These are phyloP conservation scores for Calameuta filiformis DNA, from an alignment of 2,888 invertebrate genomes.

Conservation along the genomic window DNA sequence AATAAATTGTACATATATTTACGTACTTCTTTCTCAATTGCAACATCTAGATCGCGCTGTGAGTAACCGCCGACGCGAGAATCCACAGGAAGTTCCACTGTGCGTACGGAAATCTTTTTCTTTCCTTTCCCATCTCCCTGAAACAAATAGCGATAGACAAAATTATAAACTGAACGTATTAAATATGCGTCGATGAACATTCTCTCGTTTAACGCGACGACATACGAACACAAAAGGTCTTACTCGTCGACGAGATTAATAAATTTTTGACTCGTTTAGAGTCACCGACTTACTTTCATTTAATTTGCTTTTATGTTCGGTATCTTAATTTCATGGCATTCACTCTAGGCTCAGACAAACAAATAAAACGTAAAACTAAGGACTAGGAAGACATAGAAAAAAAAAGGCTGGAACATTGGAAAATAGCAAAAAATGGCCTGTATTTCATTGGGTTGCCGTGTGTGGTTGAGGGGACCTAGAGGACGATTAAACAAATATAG, in stretches of 20 bases:
- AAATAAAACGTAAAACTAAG: background rate
- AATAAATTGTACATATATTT: background rate
- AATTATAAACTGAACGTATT: background rate
- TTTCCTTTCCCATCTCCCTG: slow-evolving; percentile 70
- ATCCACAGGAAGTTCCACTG: slow-evolving; percentile 87
- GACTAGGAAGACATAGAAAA: background rate
- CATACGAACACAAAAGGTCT: background rate
- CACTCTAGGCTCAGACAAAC: background rate
- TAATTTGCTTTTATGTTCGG: background rate
- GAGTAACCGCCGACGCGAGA: slow-evolving; percentile 79
- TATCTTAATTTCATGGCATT: background rate
- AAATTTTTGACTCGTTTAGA: too few relatives aligned
- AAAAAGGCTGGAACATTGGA: background rate
- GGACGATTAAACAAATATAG: too few relatives aligned
- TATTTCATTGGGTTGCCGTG: too few relatives aligned
- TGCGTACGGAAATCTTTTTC: slow-evolving; percentile 84
- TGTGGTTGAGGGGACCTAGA: too few relatives aligned
- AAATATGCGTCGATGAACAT: background rate
- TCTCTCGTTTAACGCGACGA: background rate
- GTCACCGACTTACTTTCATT: too few relatives aligned
- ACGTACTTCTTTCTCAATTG: slow-evolving; percentile 82
- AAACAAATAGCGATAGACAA: slow-evolving; percentile 24
- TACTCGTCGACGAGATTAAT: too few relatives aligned
- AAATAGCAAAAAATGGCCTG: background rate
- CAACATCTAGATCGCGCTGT: slow-evolving; percentile 77